These are phyloP conservation scores for Epinotia demarniana DNA, from an alignment of 2,888 invertebrate species.

Conservation along the genomic window DNA sequence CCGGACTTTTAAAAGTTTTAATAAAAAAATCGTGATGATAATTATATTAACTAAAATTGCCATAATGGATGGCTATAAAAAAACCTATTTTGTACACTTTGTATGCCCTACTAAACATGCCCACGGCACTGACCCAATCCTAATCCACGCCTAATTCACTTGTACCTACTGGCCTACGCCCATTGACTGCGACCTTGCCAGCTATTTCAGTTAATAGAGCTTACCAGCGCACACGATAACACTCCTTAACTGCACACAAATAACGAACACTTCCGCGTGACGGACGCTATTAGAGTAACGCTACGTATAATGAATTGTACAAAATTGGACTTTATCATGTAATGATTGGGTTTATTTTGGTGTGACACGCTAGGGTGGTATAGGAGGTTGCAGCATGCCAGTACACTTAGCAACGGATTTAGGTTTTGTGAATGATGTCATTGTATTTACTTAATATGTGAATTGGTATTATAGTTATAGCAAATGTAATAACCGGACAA, in stretches of 20 bases:
- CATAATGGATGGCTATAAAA: too few species aligned
- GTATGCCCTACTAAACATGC: too few species aligned
- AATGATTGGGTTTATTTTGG: slow-evolving; percentile 6
- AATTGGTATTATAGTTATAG: background rate
- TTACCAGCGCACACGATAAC: slow-evolving; percentile 1
- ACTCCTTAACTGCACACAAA: slow-evolving; percentile 7
- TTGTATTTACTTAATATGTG: slow-evolving; percentile 22
- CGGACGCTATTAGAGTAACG: background rate
- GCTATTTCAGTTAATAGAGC: slow-evolving; percentile 43
- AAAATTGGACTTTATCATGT: slow-evolving; percentile 13
- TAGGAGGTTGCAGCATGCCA: background rate
- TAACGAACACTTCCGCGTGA: slow-evolving; percentile 3
- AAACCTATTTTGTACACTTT: too few species aligned
- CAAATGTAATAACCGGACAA: background rate
- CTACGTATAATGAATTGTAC: background rate
- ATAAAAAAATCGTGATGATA: too few species aligned
- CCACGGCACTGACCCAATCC: slow-evolving; percentile 16
- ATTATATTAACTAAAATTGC: too few species aligned
- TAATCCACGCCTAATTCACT: slow-evolving; percentile 6
- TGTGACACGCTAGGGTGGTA: background rate
- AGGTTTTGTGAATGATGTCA: slow-evolving; percentile 16
- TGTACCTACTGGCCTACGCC: slow-evolving; percentile 29
- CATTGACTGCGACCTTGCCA: slow-evolving; percentile 42
- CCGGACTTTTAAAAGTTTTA: too few species aligned
- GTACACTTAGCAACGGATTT: slow-evolving; percentile 35